A percentile compares a stretch with the other conserved stretches of the same genome.
Conservation (phyloP, 35 echinoderm and acorn worm species). For the Lytechinus pictus region DNA sequence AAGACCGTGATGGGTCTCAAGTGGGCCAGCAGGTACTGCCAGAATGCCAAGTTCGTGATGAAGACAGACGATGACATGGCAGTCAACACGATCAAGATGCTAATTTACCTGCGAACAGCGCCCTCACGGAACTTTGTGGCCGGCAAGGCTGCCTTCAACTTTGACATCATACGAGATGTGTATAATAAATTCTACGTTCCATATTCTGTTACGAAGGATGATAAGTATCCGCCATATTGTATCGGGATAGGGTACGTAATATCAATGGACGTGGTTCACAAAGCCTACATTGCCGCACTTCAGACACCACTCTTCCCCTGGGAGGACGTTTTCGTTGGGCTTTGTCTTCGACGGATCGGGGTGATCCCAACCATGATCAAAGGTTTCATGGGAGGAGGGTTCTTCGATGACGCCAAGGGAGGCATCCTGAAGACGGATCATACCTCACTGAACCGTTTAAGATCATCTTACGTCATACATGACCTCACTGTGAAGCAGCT, state of each 20-base stretch:
- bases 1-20: constrained; percentile 94
- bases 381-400: constrained; percentile 56
- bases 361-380: constrained; percentile 53
- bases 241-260: constrained; percentile 78
- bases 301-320: constrained; percentile 67
- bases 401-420: constrained; percentile 17
- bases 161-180: constrained; percentile 54
- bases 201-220: constrained; percentile 7
- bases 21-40: constrained; percentile 80
- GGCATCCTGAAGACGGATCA: not conserved
- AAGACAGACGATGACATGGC: constrained; percentile 94
- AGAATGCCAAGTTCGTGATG: constrained; percentile 78
- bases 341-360: constrained; percentile 35
- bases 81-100: constrained; percentile 54
- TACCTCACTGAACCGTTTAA: not conserved
- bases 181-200: constrained; percentile 84
- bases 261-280: constrained; percentile 74
- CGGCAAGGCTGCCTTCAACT: constrained; percentile 56
- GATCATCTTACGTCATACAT: constrained; percentile 40
- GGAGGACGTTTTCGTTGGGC: constrained; percentile 82
- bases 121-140: constrained; percentile 49
- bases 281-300: constrained; percentile 53
- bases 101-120: constrained; percentile 52
- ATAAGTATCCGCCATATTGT: constrained; percentile 74
- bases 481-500: not conserved